Evolutionary conservation across 2,113 vertebrate species (phyloP).

Genomic region (Cynocephalus volans): DNA sequence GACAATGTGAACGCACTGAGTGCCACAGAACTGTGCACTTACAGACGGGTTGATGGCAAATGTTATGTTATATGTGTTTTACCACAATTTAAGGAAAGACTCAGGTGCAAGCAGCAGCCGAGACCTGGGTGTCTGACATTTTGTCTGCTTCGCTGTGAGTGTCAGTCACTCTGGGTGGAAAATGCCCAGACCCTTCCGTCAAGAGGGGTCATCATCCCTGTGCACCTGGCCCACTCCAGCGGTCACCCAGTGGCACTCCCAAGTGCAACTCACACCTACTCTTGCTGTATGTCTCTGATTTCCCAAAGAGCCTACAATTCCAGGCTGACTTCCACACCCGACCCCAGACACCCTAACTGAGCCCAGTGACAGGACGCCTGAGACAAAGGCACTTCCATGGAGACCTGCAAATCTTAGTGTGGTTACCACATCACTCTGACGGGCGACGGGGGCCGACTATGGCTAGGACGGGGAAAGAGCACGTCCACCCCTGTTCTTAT

Average conservation of each 20-base stretch:
- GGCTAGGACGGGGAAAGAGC: neutral
- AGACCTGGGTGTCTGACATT: neutral
- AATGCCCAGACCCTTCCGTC: too few relatives aligned
- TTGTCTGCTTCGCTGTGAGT: rapidly evolving
- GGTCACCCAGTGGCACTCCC: rapidly evolving
- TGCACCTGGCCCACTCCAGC: rapidly evolving
- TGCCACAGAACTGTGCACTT: rapidly evolving
- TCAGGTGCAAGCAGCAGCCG: too few relatives aligned
- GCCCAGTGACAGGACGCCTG: rapidly evolving
- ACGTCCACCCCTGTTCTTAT: neutral
- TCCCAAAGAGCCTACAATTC: neutral
- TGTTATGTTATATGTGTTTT: rapidly evolving
- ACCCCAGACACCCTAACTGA: rapidly evolving
- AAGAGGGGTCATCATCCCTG: rapidly evolving
- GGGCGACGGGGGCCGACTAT: neutral
- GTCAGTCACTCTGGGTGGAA: rapidly evolving
- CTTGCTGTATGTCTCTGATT: neutral
- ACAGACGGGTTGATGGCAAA: rapidly evolving
- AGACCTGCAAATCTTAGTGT: too few relatives aligned
- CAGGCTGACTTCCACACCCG: too few relatives aligned
- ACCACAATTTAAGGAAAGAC: neutral
- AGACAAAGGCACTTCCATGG: rapidly evolving
- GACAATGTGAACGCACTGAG: rapidly evolving
- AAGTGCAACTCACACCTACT: rapidly evolving
- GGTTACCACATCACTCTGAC: too few relatives aligned